Percentiles rank a stretch among this genome's conserved stretches.
phyloP scores from a whole-genome alignment of 1,140 invertebrate species.

The Orius laevigatus region DNA sequence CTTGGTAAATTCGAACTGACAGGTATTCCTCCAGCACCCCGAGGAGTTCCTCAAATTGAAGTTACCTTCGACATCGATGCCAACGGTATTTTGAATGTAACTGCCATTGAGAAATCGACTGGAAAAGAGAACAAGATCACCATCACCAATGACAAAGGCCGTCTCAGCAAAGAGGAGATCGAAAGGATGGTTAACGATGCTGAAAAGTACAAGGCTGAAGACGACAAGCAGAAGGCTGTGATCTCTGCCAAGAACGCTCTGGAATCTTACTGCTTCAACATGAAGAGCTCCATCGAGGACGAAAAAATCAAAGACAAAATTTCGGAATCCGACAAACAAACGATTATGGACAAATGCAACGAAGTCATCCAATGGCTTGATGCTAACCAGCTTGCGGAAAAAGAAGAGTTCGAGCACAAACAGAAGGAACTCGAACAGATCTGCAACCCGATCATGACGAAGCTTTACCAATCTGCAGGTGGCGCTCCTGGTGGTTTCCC shows the following conservation, averaged over 20 bases:
- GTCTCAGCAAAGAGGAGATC: constrained; percentile 91
- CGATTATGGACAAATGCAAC: constrained; percentile 78
- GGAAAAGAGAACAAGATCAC: constrained; percentile 97
- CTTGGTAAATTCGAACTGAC: constrained; percentile 88
- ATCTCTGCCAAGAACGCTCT: constrained; percentile 82
- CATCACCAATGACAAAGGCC: constrained; percentile 95
- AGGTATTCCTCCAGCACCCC: constrained; percentile 85
- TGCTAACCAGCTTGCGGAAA: constrained; percentile 78
- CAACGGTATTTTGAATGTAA: constrained; percentile 77
- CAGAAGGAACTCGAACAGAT: constrained; percentile 73
- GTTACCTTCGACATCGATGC: constrained; percentile 87
- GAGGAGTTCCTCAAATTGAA: constrained; percentile 87
- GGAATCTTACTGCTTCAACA: constrained; percentile 94
- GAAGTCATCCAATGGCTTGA: constrained; percentile 91
- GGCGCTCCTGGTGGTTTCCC: constrained; percentile 40
- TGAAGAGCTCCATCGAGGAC: constrained; percentile 83
- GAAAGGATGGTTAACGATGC: constrained; percentile 96
- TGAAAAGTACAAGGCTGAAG: constrained; percentile 86
- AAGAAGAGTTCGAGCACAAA: constrained; percentile 86
- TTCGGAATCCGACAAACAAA: constrained; percentile 67
- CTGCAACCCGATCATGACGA: constrained; percentile 76
- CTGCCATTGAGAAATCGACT: constrained; percentile 79
- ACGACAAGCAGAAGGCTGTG: constrained; percentile 77
- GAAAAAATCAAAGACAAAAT: constrained; percentile 88
- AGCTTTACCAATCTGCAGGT: constrained; percentile 67